Evolutionary conservation across 2,113 vertebrate genomes (phyloP).

Genomic region (Grus americana): DNA sequence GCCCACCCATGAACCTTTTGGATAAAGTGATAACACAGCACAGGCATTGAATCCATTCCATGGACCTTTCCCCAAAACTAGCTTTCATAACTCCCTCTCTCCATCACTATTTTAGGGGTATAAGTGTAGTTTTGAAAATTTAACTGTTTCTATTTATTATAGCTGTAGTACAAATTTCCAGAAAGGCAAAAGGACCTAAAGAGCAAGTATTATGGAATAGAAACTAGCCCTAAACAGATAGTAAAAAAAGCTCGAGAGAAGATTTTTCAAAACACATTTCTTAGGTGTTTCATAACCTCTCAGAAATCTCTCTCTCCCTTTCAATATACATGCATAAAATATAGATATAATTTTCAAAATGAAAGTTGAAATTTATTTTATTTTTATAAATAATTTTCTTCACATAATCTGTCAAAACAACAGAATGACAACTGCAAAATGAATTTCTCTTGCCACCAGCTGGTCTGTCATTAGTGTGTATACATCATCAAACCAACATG

Average conservation of each 20-base stretch:
- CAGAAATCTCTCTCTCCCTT: neutral
- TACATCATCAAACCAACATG: neutral
- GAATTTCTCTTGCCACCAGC: neutral
- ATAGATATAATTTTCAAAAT: neutral
- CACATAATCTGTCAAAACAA: neutral
- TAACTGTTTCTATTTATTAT: neutral
- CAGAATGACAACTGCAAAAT: neutral
- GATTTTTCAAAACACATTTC: neutral
- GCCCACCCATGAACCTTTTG: neutral
- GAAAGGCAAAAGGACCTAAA: neutral
- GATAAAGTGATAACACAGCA: neutral
- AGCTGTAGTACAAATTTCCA: neutral
- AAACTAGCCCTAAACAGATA: neutral
- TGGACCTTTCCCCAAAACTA: neutral
- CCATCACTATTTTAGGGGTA: neutral
- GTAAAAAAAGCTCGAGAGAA: neutral
- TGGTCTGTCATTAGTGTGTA: neutral
- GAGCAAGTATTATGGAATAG: neutral
- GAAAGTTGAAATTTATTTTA: neutral
- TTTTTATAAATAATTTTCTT: neutral
- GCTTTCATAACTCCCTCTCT: neutral
- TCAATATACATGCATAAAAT: neutral
- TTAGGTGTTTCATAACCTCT: neutral
- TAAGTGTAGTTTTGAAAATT: neutral
- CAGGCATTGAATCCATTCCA: neutral